Base-by-base conservation (phyloP, 2,797 vertebrate genomes). In the Falco biarmicus region DNA sequence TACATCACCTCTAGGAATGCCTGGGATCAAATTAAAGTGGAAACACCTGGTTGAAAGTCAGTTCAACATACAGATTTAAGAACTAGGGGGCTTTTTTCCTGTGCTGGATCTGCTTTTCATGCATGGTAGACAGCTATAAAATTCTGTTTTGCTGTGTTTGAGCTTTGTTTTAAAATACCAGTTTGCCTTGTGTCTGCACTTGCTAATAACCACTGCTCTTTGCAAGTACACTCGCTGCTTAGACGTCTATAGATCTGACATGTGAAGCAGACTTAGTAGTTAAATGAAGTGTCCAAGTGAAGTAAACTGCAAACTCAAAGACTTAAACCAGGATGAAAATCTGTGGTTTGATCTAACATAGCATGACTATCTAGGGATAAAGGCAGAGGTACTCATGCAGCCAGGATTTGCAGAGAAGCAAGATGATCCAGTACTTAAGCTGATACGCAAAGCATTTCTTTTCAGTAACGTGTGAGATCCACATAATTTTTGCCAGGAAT, bases 21-120 rank as follows among this genome's bases (percentile, higher is more conserved):
- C 84, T 92, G 93, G 94, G 95, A 97, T 97, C 96, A 97, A 96
- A 96, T 96, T 97, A 95, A 97, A 97, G 95, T 97, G 96, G 93
- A 97, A 97, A 97, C 97, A 97, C 96, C 96, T 97, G 96, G 96
- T 69, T 92, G 84, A 84, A 97, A 96, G 95, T 89, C 92, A 95
- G 93, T 91, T 96, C 70, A 89, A 94, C 92, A 95, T 76, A 93
- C 89, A 81, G 87, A 87, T 92, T 94, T 91, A 89, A 96, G 89
- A 90, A 95, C 24, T 50, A 85, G 45, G 51, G 77, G 56, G 51
- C 66, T 90, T 43, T 91, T 89, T 89, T 88, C 15, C 11, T 54
- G 53, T 53, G 51, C 84, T 76, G 91, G 82, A 63, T 87, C 91
- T 95, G 94, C 65, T 96, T 93, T 93, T 86, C 47, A 16, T 91